A percentile compares a stretch with the other conserved stretches of the same genome.
Evolutionary conservation across 2,888 invertebrate genomes (phyloP).

Genomic region (Oxytorus armatus): DNA sequence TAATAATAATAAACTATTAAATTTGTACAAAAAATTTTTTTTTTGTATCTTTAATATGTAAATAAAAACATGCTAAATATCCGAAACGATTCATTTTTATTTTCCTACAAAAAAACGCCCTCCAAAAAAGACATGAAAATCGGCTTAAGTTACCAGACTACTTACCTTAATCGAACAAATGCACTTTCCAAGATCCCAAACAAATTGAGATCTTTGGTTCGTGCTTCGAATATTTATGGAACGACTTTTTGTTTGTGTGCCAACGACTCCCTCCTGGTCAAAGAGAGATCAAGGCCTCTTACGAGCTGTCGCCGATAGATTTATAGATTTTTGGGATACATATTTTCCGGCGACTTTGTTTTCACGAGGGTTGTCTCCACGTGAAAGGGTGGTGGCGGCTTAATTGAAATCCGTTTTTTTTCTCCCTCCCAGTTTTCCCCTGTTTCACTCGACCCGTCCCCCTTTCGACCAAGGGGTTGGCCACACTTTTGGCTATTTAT

Average conservation of each 20-base stretch:
- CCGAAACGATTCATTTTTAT: too few relatives aligned
- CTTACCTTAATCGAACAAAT: too few relatives aligned
- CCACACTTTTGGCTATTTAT: conserved; percentile 44
- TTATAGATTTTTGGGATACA: conserved; percentile 63
- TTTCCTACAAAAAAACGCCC: too few relatives aligned
- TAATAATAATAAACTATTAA: too few relatives aligned
- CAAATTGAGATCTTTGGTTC: conserved; percentile 27
- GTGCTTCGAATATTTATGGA: conserved; percentile 67
- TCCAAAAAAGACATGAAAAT: too few relatives aligned
- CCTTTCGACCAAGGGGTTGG: conserved; percentile 48
- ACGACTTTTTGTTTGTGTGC: conserved; percentile 56
- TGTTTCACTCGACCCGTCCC: conserved; percentile 26
- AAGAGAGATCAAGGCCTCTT: conserved; percentile 30
- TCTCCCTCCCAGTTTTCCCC: conserved; percentile 14
- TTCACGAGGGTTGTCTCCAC: conserved; percentile 32
- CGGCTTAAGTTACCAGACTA: too few relatives aligned
- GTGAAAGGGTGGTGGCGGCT: conserved; percentile 43
- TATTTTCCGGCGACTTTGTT: conserved; percentile 38
- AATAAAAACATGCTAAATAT: too few relatives aligned
- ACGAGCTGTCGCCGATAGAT: conserved; percentile 58
- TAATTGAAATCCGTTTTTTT: conserved; percentile 63
- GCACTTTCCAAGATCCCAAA: not conserved
- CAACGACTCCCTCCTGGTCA: conserved; percentile 60
- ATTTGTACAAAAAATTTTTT: too few relatives aligned
- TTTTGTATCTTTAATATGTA: too few relatives aligned